A percentile compares a stretch with the other conserved stretches of the same genome.
phyloP scores from a whole-genome alignment of 2,113 vertebrate species.

The Semicossyphus pulcher region DNA sequence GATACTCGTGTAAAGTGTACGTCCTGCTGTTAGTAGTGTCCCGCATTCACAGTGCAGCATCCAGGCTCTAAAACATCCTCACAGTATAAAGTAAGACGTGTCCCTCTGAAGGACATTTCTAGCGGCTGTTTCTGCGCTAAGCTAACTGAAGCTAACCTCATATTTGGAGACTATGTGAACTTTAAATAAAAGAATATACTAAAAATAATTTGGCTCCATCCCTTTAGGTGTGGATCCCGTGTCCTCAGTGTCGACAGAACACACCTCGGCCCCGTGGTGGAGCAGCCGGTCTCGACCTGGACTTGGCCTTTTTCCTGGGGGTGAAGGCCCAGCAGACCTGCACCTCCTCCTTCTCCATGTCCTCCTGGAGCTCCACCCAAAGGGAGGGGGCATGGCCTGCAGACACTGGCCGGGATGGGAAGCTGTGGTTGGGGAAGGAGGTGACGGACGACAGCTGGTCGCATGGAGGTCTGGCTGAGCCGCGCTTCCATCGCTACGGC shows the following conservation, averaged over 20 bases:
- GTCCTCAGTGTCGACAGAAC: conserved; percentile 78
- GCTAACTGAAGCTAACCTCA: no score
- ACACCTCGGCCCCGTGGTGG: conserved; percentile 73
- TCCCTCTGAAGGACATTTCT: no score
- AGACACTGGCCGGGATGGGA: neutral
- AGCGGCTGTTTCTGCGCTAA: no score
- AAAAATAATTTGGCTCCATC: neutral
- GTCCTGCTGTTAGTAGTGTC: no score
- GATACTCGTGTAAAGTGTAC: no score
- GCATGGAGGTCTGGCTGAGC: conserved; percentile 71
- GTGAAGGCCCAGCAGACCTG: conserved; percentile 65
- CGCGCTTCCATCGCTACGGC: conserved; percentile 69
- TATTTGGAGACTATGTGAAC: no score
- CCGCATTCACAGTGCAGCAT: no score
- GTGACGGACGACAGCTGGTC: conserved; percentile 46
- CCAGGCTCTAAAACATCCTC: no score
- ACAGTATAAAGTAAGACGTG: no score
- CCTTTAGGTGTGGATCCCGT: conserved; percentile 72
- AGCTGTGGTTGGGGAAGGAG: conserved; percentile 67
- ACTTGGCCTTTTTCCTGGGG: conserved; percentile 68
- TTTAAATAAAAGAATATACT: no score
- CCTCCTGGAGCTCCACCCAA: conserved; percentile 22
- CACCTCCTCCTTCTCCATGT: conserved; percentile 37
- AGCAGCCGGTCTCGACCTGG: conserved; percentile 65
- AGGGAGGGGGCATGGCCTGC: neutral